These are phyloP conservation scores for Heteropelma amictum DNA, from an alignment of 2,888 invertebrate genomes.

Conservation along the genomic window DNA sequence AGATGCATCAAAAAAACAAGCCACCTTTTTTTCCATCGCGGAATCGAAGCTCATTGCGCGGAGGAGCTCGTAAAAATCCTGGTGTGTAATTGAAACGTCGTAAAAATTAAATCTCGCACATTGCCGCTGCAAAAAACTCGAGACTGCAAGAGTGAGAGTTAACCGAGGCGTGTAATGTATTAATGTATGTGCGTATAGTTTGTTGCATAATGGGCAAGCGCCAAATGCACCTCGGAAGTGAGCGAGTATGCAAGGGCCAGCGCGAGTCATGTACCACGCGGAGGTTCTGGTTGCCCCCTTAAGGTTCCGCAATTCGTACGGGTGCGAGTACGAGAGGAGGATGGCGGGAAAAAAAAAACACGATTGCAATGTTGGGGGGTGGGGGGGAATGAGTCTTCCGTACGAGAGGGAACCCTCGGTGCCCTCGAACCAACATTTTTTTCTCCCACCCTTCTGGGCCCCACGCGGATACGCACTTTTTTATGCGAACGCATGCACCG, in stretches of 20 bases:
- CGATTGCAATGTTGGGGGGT: constrained; percentile 29
- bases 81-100: constrained; percentile 27
- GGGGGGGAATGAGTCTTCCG: constrained; percentile 22
- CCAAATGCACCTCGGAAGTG: constrained; percentile 18
- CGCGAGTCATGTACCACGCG: background rate
- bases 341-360: constrained; percentile 46
- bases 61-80: constrained; percentile 8
- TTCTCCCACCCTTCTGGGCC: constrained; percentile 50
- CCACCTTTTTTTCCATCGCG: background rate
- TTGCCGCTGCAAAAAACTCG: background rate
- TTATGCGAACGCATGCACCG: constrained; percentile 57
- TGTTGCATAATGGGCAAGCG: constrained; percentile 30
- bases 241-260: constrained; percentile 29
- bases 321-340: constrained; percentile 10
- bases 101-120: constrained; percentile 15
- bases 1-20: too few species aligned
- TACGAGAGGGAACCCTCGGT: constrained; percentile 34
- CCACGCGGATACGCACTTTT: constrained; percentile 62
- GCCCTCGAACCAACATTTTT: constrained; percentile 48
- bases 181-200: constrained; percentile 30
- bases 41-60: background rate
- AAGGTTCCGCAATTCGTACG: background rate
- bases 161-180: constrained; percentile 45
- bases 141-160: background rate
- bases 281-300: background rate